A percentile compares a stretch with the other conserved stretches of the same genome.
phyloP scores from a whole-genome alignment of 2,888 invertebrate genomes.

The Antheraea assamensis region DNA sequence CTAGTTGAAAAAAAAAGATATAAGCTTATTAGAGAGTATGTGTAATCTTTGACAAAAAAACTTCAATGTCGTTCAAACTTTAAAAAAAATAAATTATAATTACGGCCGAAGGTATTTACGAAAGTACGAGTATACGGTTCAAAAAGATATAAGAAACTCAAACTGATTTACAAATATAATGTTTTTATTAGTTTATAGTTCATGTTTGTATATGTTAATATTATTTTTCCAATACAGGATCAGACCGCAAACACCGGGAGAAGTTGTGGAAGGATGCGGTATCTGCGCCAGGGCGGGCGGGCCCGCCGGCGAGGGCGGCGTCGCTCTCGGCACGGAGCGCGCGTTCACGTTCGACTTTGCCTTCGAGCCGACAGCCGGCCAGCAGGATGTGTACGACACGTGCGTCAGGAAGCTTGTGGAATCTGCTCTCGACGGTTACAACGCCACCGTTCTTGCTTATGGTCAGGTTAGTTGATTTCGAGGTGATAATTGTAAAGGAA shows the following conservation, averaged over 20 bases:
- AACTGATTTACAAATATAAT: background rate
- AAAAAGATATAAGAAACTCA: background rate
- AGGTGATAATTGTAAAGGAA: background rate
- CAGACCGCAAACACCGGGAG: constrained; percentile 95
- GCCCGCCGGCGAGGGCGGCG: constrained; percentile 94
- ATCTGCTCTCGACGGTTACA: constrained; percentile 97
- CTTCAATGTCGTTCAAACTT: too few species aligned
- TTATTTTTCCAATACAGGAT: constrained; percentile 83
- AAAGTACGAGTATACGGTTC: background rate
- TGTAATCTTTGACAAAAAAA: too few species aligned
- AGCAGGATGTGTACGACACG: constrained; percentile 90
- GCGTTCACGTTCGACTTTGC: constrained; percentile 98
- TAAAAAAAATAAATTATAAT: too few species aligned
- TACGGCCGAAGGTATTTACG: background rate
- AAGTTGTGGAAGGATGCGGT: constrained; percentile 97
- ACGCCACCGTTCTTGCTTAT: constrained; percentile 98
- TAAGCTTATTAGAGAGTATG: too few species aligned
- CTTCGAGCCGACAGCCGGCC: constrained; percentile 90
- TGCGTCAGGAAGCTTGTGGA: constrained; percentile 94
- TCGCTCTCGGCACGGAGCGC: constrained; percentile 95
- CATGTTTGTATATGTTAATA: background rate
- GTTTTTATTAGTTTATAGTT: background rate
- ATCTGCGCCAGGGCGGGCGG: constrained; percentile 96
- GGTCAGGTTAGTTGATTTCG: constrained; percentile 86
- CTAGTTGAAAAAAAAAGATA: too few species aligned